Evolutionary conservation across 2,113 vertebrate species (phyloP), one percentile per base, ranked within the genome.

Genomic region (Limnothrissa miodon): DNA sequence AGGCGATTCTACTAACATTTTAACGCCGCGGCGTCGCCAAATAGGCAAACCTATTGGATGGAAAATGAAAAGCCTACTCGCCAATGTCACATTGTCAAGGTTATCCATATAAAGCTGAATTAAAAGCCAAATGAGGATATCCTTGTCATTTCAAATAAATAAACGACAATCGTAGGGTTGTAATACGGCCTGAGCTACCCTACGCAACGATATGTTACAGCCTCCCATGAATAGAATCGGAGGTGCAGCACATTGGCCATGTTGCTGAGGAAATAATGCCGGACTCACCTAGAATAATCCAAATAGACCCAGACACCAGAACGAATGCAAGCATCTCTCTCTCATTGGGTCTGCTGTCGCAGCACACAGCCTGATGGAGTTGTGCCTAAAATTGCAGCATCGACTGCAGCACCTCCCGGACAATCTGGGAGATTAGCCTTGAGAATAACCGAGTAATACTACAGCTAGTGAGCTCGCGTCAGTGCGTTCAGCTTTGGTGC

Each of bases 261-360:
- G 66, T 74, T 74, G 36, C 66, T 39, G 33, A 74, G 29, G 66
- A 74, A 74, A 74, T 74, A 74, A 74, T 74, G 66, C 66, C 66
- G 29, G 36, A 83, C 94, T 95, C 88, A 95, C 95, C 94, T 93
- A 95, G 92, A 83, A 95, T 86, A 87, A 95, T 94, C 94, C 94
- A 95, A 84, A 95, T 91, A 87, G 93, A 94, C 79, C 94, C 94
- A 90, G 94, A 94, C 80, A 95, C 92, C 91, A 95, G 79, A 48
- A 95, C 92, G 89, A 95, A 95, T 84, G 92, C 94, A 89, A 95
- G 93, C 95, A 95, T 95, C 89, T 92, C 94, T 94, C 87, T 91
- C 85, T 93, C 93, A 94, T 94, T 82, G 91, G 92, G 90, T 92
- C 90, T 86, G 92, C 84, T 87, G 92, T 88, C 82, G 87, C 89